phyloP scores from a whole-genome alignment of 1,140 invertebrate species.

The Probaryconus sp. region DNA sequence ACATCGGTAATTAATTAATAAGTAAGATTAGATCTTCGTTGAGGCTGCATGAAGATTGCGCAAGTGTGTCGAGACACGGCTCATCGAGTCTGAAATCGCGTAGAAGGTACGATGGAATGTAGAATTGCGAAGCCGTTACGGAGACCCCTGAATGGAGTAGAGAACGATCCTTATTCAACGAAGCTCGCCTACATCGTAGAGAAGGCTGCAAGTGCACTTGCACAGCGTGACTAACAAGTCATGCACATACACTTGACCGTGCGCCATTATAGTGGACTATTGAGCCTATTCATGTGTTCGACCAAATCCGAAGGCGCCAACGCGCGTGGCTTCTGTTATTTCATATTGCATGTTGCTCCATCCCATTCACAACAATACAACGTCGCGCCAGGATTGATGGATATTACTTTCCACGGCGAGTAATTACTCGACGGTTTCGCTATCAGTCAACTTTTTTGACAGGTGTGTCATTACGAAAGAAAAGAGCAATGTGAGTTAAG shows the following conservation, averaged over 20 bases:
- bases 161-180: conserved; percentile 16
- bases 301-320: conserved; percentile 13
- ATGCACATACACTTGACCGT: conserved; percentile 36
- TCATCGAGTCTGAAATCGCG: conserved; percentile 49
- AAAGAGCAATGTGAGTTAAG: background rate
- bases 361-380: background rate
- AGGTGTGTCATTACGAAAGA: conserved; percentile 1
- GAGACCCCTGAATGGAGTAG: conserved; percentile 30
- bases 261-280: conserved; percentile 2
- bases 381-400: background rate
- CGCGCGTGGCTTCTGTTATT: conserved; percentile 19
- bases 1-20: conserved; percentile 45
- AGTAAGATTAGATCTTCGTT: conserved; percentile 46
- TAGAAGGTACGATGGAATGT: conserved; percentile 49
- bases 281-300: conserved; percentile 21
- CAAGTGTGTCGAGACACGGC: conserved; percentile 47
- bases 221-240: conserved; percentile 18
- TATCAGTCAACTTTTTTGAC: conserved; percentile 11
- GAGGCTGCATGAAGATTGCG: conserved; percentile 21
- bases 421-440: background rate
- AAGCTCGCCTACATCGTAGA: conserved; percentile 31
- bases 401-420: background rate
- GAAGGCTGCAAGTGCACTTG: conserved; percentile 17
- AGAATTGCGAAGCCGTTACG: conserved; percentile 41
- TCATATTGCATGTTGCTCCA: background rate